Base-by-base conservation (phyloP, 92 coral and sea anemone species). In the Porites divaricata region DNA sequence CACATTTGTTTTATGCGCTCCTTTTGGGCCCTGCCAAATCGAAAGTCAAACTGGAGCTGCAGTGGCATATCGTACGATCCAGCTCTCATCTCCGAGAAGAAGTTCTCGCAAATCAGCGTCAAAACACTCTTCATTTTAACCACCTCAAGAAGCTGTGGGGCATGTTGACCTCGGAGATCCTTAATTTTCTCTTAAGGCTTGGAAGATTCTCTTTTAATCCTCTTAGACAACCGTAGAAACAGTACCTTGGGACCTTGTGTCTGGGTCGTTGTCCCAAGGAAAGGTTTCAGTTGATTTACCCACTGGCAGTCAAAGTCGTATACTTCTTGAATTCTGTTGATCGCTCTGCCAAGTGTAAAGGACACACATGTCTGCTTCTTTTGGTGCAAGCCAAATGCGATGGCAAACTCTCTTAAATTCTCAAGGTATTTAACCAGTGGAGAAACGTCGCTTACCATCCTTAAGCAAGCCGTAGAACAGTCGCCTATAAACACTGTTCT, bases 151-250 rank as follows among this genome's bases (percentile, higher is more conserved):
- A 35, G 45, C 45, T 35, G 45, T 35, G 45, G 45, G 82, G 75
- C 76, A 28, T 84, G 54, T 53, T 70, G 70, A 58, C 50, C 17
- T 20, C 70, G 59, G 17, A 68, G 72, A 58, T 49, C 21, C 64
- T 52, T 70, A 41, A 85, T 77, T 85, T 85, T 84, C 53, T 54
- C n/a, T 57, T 63, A 86, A 86, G 54, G 83, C 56, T 78, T 41
- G 79, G 41, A 86, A 86, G 79, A 78, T 61, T 74, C 76, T 86
- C 76, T 75, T 86, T 78, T 83, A 86, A 71, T 67, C 69, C 16
- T 85, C 69, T 85, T 66, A 70, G 41, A 85, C 88, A 76, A 84
- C 88, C 35, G 76, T 13, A 66, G 76, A 84, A 67, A 84, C 83
- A 1, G 88, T 66, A 74, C 81, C 88, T 54, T 50, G 72, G n/a